Percentiles rank a stretch among this genome's conserved stretches.
Conservation (phyloP, 2,888 invertebrate species). For the Baccha elongata region DNA sequence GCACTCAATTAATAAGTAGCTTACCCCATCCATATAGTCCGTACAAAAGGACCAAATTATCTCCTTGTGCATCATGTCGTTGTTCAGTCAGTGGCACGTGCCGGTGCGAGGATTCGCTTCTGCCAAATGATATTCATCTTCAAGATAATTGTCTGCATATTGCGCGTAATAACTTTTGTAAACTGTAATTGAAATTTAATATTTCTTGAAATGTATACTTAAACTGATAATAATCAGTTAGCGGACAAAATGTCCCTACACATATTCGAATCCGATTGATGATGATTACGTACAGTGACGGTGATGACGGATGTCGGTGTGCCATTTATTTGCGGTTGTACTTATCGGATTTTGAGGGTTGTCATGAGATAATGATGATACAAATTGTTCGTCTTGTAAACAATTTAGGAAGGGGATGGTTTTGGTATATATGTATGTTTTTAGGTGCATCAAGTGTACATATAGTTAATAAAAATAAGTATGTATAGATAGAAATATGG, state of each 20-base stretch:
- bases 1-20: slow-evolving; percentile 73
- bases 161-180: slow-evolving; percentile 69
- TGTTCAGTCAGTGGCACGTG: slow-evolving; percentile 54
- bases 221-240: slow-evolving; percentile 71
- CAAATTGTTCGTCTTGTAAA: slow-evolving; percentile 15
- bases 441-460: too few relatives aligned
- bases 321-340: slow-evolving; percentile 73
- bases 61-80: slow-evolving; percentile 48
- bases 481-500: too few relatives aligned
- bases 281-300: neutral
- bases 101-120: slow-evolving; percentile 46
- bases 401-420: neutral
- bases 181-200: slow-evolving; percentile 82
- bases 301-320: slow-evolving; percentile 6
- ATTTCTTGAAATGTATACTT: slow-evolving; percentile 80
- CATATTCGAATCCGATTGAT: neutral
- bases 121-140: slow-evolving; percentile 66
- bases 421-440: slow-evolving; percentile 23
- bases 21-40: slow-evolving; percentile 35
- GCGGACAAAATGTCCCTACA: neutral
- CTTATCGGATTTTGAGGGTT: slow-evolving; percentile 62
- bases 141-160: slow-evolving; percentile 68
- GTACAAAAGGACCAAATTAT: slow-evolving; percentile 43
- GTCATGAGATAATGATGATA: slow-evolving; percentile 37
- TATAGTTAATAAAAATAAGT: too few relatives aligned